A percentile compares a stretch with the other conserved stretches of the same genome.
These are phyloP conservation scores for Anolis sagrei DNA, from an alignment of 2,113 vertebrate species.

Conservation along the genomic window DNA sequence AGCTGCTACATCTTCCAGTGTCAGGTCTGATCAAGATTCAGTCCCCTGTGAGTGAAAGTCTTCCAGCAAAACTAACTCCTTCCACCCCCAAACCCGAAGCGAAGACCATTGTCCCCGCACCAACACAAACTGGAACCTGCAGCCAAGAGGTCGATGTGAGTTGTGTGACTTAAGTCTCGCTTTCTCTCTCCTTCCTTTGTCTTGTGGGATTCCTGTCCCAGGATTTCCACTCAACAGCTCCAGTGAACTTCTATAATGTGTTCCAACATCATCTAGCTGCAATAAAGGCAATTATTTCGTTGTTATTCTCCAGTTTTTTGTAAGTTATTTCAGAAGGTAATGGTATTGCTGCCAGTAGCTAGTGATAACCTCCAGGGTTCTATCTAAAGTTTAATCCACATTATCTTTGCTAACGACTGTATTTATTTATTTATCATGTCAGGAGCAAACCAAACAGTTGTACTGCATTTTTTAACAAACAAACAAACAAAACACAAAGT, in stretches of 20 bases:
- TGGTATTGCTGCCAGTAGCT: too few relatives aligned
- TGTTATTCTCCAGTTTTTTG: too few relatives aligned
- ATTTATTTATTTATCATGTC: too few relatives aligned
- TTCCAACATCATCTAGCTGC: neutral
- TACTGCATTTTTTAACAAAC: too few relatives aligned
- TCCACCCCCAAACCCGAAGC: slow-evolving; percentile 59
- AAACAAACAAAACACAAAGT: too few relatives aligned
- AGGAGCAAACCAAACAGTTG: too few relatives aligned
- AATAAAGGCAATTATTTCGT: too few relatives aligned
- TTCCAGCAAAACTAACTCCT: slow-evolving; percentile 63
- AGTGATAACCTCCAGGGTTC: too few relatives aligned
- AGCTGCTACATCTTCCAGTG: slow-evolving; percentile 74
- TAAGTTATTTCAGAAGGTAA: too few relatives aligned
- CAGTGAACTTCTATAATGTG: neutral
- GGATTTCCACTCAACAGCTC: neutral
- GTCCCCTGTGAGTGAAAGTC: slow-evolving; percentile 65
- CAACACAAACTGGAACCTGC: slow-evolving; percentile 71
- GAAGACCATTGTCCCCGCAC: slow-evolving; percentile 84
- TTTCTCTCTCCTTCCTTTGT: neutral
- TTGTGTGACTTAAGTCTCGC: neutral
- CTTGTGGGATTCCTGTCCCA: neutral
- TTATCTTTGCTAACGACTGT: too few relatives aligned
- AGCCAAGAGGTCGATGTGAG: slow-evolving; percentile 82
- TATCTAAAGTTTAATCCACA: too few relatives aligned
- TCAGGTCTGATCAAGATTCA: slow-evolving; percentile 85